phyloP scores from a whole-genome alignment of 2,797 vertebrate species.

The Periparus ater region DNA sequence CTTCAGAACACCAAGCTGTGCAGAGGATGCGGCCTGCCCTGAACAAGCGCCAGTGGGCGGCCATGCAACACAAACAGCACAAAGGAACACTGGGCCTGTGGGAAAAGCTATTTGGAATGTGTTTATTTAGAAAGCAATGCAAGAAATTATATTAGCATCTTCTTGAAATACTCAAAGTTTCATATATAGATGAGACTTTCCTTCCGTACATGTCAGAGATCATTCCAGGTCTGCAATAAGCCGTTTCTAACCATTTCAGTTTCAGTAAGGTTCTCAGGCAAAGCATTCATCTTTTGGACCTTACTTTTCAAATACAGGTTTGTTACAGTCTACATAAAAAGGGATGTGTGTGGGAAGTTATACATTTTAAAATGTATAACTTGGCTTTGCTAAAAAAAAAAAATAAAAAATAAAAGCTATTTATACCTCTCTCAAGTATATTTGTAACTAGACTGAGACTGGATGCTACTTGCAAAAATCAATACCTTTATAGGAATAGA shows the following conservation, averaged over 20 bases:
- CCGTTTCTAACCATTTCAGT: background rate
- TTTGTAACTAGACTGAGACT: background rate
- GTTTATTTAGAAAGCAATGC: constrained; percentile 27
- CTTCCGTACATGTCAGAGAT: background rate
- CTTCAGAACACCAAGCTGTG: background rate
- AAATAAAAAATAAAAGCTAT: background rate
- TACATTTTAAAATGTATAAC: background rate
- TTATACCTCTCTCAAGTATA: background rate
- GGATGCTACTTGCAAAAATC: background rate
- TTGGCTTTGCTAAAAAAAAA: background rate
- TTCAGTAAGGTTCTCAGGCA: background rate
- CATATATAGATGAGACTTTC: background rate
- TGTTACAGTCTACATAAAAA: background rate
- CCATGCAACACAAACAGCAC: constrained; percentile 2
- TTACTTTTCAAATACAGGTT: background rate
- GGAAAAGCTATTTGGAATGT: constrained; percentile 26
- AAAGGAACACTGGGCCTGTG: constrained; percentile 35
- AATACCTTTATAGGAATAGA: background rate
- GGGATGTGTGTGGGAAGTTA: background rate
- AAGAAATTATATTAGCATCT: constrained; percentile 42
- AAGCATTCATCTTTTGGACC: background rate
- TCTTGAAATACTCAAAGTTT: constrained; percentile 52
- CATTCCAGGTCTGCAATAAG: background rate
- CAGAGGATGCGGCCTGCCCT: background rate
- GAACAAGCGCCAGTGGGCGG: background rate